Evolutionary conservation across 2,113 vertebrate genomes (phyloP).

Genomic region (Madoqua kirkii): DNA sequence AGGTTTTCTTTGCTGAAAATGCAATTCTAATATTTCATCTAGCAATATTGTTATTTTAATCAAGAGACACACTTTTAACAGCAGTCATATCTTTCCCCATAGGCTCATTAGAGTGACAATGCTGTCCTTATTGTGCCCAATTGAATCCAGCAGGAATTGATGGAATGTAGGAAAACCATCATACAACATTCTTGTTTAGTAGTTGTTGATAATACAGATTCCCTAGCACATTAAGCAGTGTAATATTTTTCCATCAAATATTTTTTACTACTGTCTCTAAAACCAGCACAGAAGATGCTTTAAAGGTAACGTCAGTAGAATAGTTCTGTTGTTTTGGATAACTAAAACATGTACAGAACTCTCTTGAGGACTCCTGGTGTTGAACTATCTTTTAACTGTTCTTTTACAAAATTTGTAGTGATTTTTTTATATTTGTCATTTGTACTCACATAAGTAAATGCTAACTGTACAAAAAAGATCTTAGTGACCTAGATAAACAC

Average conservation of each 20-base stretch:
- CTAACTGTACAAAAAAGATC: not conserved
- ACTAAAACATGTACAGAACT: conserved; percentile 62
- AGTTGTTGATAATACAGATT: conserved; percentile 71
- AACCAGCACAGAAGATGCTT: conserved; percentile 60
- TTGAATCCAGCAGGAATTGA: conserved; percentile 66
- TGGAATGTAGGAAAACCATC: conserved; percentile 62
- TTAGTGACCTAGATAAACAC: not conserved
- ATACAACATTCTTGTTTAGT: conserved; percentile 68
- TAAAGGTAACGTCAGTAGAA: conserved; percentile 74
- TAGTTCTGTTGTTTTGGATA: conserved; percentile 50
- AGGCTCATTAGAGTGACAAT: conserved; percentile 63
- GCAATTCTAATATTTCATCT: conserved; percentile 42
- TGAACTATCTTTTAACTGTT: conserved; percentile 69
- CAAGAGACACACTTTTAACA: conserved; percentile 25
- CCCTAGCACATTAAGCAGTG: conserved; percentile 14
- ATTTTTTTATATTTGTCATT: conserved; percentile 68
- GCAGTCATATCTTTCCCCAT: conserved; percentile 46
- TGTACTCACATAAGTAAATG: conserved; percentile 71
- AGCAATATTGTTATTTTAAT: conserved; percentile 35
- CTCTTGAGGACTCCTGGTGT: conserved; percentile 55
- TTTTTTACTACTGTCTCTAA: conserved; percentile 70
- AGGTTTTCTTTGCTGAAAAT: conserved; percentile 36
- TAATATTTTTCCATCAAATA: conserved; percentile 68
- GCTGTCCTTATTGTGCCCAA: conserved; percentile 61
- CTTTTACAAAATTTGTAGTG: conserved; percentile 53